Evolutionary conservation across 2,113 vertebrate genomes (phyloP), one percentile per base, ranked within the genome.

Genomic region (Oreochromis spilurus): DNA sequence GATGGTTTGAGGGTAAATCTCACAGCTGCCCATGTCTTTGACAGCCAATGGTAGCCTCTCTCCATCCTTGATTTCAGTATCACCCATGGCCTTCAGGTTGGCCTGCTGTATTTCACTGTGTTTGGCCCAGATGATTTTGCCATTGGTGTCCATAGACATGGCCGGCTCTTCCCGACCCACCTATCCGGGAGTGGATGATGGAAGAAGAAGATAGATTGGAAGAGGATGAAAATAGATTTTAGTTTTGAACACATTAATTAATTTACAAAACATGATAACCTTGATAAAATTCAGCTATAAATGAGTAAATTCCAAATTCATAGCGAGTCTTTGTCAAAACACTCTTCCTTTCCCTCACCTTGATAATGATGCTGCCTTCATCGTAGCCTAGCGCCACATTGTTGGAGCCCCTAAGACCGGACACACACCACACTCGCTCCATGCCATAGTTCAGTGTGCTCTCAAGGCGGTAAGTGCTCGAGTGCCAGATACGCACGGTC

Each of bases 1-100:
- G 92, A 99, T 99, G 17, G 99, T 99, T 95, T 99, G 99, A 77
- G 99, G 99, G 92, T 99, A 99, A 92, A 99, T 99, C 94, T 99
- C 99, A 95, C 98, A 99, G 94, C 99, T 99, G 83, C 99, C 99
- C 99, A 99, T 99, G 85, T 99, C 99, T 95, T 99, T 99, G 14
- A 99, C 99, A 72, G 98, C 99, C 91, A 99, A 92, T 0, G 98
- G 98, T 77, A 99, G 93, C 89, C 98, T 97, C 92, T 99, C 99
- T 75, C 99, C 99, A 9, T 99, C 99, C 95, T 99, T 99, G 91
- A 98, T 99, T 94, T 99, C 99, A 3, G 99, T 93, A 87, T 99
- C 99, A 5, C 98, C 99, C 99, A 99, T 99, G n/a, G 99, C 98
- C 95, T 99, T 99, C 83, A 99, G 95, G 93, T 99, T 99, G 54